phyloP scores from a whole-genome alignment of 2,113 vertebrate species.

The Sisor rabdophorus region DNA sequence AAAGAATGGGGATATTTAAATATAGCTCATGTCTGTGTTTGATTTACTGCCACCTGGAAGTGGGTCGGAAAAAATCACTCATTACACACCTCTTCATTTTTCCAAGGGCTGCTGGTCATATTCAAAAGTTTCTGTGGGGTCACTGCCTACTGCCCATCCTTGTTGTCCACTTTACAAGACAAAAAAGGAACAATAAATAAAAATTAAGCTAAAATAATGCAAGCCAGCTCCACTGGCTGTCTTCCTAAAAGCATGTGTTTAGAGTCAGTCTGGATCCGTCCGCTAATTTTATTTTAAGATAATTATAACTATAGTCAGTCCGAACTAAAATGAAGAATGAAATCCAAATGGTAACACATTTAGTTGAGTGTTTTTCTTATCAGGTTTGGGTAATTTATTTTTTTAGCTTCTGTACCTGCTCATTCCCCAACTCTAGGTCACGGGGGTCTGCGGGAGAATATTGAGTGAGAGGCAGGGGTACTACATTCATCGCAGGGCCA shows the following conservation, averaged over 20 bases:
- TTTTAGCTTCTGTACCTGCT: no score
- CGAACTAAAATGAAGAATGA: no score
- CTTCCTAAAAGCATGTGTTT: background rate
- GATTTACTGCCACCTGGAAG: constrained; percentile 61
- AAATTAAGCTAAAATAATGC: background rate
- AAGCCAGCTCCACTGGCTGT: background rate
- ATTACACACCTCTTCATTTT: constrained; percentile 55
- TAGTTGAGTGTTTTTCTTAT: no score
- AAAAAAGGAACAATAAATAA: background rate
- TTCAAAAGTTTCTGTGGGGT: constrained; percentile 48
- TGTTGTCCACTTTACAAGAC: constrained; percentile 3
- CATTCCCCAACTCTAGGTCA: no score
- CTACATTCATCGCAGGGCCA: no score
- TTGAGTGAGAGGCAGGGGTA: no score
- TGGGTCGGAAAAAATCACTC: constrained; percentile 55
- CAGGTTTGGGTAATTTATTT: no score
- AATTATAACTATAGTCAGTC: no score
- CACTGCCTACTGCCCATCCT: constrained; percentile 29
- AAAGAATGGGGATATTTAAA: constrained; percentile 62
- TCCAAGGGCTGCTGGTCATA: constrained; percentile 54
- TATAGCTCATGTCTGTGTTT: constrained; percentile 45
- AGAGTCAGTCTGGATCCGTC: background rate
- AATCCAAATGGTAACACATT: no score
- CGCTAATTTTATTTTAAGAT: no score
- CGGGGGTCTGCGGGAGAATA: no score